Evolutionary conservation across 2,888 invertebrate genomes (phyloP).

Genomic region (Temnothorax rugatulus): DNA sequence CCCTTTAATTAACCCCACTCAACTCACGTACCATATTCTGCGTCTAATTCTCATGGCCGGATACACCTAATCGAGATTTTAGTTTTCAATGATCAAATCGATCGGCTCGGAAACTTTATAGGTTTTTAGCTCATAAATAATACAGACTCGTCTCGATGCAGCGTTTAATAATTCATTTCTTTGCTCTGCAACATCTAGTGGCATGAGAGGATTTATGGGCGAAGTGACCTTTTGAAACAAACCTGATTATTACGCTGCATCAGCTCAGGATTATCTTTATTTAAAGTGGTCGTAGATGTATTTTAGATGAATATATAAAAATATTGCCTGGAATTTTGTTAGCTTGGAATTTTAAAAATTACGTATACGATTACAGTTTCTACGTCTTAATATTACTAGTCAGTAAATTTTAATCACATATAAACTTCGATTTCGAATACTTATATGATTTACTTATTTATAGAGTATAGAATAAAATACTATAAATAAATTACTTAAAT

Average conservation of each 20-base stretch:
- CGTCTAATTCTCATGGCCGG: conserved; percentile 63
- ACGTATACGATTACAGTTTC: not conserved
- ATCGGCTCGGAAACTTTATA: conserved; percentile 49
- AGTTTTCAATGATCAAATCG: conserved; percentile 57
- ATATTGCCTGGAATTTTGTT: not conserved
- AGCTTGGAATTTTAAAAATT: conserved; percentile 16
- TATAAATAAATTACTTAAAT: conserved; percentile 26
- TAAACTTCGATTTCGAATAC: not conserved
- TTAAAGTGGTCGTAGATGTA: conserved; percentile 18
- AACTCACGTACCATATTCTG: conserved; percentile 70
- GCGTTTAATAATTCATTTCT: conserved; percentile 57
- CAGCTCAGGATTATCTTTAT: conserved; percentile 34
- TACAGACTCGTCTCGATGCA: conserved; percentile 46
- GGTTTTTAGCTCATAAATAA: conserved; percentile 47
- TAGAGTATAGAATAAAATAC: not conserved
- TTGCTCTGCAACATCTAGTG: conserved; percentile 53
- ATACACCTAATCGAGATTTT: conserved; percentile 61
- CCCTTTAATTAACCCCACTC: conserved; percentile 82
- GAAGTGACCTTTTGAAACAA: conserved; percentile 62
- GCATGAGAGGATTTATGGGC: conserved; percentile 58
- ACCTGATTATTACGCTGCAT: conserved; percentile 56
- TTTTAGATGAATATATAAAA: conserved; percentile 17
- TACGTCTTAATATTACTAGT: not conserved
- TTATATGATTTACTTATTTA: not conserved
- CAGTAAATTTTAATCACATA: not conserved